Evolutionary conservation across 2,888 invertebrate genomes (phyloP).

Genomic region (Agrochola macilenta): DNA sequence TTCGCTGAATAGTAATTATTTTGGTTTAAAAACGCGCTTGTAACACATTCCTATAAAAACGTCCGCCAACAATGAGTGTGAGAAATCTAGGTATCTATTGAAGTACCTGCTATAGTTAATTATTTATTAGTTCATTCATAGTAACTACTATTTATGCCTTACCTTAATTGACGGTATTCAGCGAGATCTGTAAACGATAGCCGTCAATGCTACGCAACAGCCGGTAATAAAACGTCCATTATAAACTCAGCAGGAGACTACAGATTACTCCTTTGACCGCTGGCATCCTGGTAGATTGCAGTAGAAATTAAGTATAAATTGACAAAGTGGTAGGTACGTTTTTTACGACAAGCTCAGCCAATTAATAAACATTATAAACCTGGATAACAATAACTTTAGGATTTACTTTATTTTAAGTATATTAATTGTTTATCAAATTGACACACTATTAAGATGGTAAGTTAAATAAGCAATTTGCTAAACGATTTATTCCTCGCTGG

Average conservation of each 20-base stretch:
- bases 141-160: neutral
- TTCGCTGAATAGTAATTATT: neutral
- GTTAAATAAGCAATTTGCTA: neutral
- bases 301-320: conserved; percentile 2
- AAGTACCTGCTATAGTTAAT: too few species aligned
- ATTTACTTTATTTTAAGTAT: neutral
- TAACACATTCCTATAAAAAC: neutral
- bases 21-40: neutral
- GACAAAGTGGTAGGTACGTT: neutral
- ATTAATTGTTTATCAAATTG: neutral
- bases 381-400: neutral
- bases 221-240: conserved; percentile 44
- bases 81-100: conserved; percentile 8
- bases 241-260: conserved; percentile 50
- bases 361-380: neutral
- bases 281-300: conserved; percentile 33
- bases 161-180: conserved; percentile 24
- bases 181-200: conserved; percentile 25
- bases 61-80: neutral
- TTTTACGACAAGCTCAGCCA: neutral
- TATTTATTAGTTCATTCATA: conserved; percentile 19
- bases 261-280: conserved; percentile 31
- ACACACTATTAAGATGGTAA: neutral
- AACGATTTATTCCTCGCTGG: too few species aligned
- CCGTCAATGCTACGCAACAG: conserved; percentile 16